Percentiles rank a stretch among this genome's conserved stretches.
These are phyloP conservation scores for Esperia sulphurella DNA, from an alignment of 2,888 invertebrate genomes.

Conservation along the genomic window DNA sequence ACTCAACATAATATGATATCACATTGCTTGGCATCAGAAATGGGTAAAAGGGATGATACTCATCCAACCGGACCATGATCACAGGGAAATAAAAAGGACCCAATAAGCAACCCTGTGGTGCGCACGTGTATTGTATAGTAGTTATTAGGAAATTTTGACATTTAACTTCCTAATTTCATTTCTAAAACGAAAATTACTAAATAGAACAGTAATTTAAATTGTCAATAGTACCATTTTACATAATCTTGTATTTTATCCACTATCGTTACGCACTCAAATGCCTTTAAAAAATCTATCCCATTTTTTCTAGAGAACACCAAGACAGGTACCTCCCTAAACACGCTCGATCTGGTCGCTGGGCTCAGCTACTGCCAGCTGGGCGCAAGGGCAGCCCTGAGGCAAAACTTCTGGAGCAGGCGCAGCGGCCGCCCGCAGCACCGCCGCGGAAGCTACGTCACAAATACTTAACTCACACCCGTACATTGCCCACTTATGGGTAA, in stretches of 20 bases:
- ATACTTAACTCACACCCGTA: constrained; percentile 94
- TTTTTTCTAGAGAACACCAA: constrained; percentile 81
- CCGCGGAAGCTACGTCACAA: constrained; percentile 91
- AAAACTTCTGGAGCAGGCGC: constrained; percentile 90
- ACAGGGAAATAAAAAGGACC: not conserved
- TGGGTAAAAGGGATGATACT: no score
- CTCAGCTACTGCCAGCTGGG: constrained; percentile 82
- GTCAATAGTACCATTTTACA: no score
- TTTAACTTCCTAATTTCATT: no score
- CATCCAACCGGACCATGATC: no score
- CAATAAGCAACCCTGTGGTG: not conserved
- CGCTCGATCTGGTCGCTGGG: constrained; percentile 85
- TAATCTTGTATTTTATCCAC: no score
- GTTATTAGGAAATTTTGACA: no score
- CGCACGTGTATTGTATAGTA: no score
- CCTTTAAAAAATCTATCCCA: not conserved
- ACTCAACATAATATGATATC: no score
- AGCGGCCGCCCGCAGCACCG: constrained; percentile 90
- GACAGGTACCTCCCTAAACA: constrained; percentile 88
- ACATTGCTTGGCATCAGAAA: no score
- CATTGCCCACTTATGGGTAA: constrained; percentile 91
- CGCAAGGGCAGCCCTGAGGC: constrained; percentile 93
- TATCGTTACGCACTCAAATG: no score
- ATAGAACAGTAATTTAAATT: no score
- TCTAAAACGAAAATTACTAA: no score